phyloP scores from a whole-genome alignment of 1,140 invertebrate genomes.

The Tribolium madens region DNA sequence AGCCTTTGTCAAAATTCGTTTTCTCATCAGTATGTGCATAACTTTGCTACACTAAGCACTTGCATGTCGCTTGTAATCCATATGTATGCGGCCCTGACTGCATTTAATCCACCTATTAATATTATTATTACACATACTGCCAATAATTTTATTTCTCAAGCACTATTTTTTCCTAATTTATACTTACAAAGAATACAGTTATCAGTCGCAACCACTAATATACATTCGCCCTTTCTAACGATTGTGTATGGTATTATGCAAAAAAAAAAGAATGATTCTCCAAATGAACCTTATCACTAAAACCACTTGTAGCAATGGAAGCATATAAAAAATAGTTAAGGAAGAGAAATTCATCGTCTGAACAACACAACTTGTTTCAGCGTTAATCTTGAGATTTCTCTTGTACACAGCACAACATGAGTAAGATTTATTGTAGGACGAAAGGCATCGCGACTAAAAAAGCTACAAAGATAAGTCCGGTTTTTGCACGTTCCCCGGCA shows the following conservation, averaged over 20 bases:
- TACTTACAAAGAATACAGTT: constrained; percentile 27
- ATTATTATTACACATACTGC: constrained; percentile 34
- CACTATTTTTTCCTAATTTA: constrained; percentile 19
- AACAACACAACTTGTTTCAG: constrained; percentile 41
- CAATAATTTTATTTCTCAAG: constrained; percentile 29
- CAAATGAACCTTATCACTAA: constrained; percentile 27
- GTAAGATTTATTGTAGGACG: constrained; percentile 56
- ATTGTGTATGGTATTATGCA: not conserved
- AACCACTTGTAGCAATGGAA: constrained; percentile 46
- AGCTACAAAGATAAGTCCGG: constrained; percentile 39
- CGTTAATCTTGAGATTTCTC: constrained; percentile 40
- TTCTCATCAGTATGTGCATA: constrained; percentile 30
- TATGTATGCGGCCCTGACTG: constrained; percentile 22
- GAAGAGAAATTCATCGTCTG: constrained; percentile 40
- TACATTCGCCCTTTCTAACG: not conserved
- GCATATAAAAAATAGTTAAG: constrained; percentile 45
- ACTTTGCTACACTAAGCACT: constrained; percentile 27
- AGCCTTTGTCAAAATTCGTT: constrained; percentile 9
- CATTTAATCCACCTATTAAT: constrained; percentile 18
- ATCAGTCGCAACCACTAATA: constrained; percentile 24
- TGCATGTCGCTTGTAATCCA: constrained; percentile 36
- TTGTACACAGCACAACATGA: constrained; percentile 42
- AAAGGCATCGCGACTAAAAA: constrained; percentile 54
- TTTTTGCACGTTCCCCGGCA: constrained; percentile 47
- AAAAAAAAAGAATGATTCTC: not conserved